Evolutionary conservation across 2,888 invertebrate species (phyloP).

Genomic region (Keiferia lycopersicella): DNA sequence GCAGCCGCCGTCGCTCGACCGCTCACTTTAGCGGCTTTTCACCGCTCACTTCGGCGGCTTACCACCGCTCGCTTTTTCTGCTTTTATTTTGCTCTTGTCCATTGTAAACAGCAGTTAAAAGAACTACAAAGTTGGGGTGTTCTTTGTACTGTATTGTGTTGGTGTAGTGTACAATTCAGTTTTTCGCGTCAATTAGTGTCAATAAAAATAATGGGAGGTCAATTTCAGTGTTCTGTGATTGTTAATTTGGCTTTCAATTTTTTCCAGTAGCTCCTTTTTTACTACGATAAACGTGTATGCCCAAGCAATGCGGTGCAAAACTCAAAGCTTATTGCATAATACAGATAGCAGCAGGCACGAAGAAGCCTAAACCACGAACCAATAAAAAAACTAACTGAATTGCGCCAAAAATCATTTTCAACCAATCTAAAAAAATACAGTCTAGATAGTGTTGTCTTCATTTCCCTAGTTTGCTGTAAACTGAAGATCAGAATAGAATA

Average conservation of each 20-base stretch:
- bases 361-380: no score
- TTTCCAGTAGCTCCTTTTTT: neutral
- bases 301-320: no score
- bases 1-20: neutral
- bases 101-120: constrained; percentile 2
- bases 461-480: no score
- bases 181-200: constrained; percentile 2
- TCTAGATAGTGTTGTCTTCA: no score
- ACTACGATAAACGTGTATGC: no score
- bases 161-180: neutral
- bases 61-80: neutral
- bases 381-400: no score
- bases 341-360: no score
- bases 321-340: no score
- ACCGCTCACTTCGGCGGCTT: neutral
- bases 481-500: no score
- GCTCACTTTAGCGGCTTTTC: neutral
- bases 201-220: neutral
- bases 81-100: constrained; percentile 2
- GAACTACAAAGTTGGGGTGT: neutral
- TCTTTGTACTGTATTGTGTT: neutral
- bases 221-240: neutral
- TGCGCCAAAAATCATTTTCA: no score
- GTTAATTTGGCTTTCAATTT: neutral
- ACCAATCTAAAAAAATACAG: no score